Base-by-base conservation (phyloP, 2,113 vertebrate genomes). In the Callipepla squamata region DNA sequence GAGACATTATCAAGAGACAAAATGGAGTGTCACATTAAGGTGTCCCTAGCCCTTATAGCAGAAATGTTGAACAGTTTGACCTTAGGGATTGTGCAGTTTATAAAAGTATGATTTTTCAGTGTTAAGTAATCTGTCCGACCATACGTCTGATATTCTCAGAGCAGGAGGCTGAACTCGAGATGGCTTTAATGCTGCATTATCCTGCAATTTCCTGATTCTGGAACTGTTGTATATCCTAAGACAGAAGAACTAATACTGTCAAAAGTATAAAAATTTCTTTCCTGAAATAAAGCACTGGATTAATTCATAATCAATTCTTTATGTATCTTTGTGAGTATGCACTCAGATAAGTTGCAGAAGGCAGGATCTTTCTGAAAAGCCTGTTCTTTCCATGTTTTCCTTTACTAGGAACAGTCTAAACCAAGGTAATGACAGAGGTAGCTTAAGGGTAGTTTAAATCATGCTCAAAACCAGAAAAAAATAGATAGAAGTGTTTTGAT, bases 391-490 rank as follows among this genome's bases (percentile, higher is more conserved):
- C 32, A 28, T 53, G 26, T 20, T 69, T 94, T 85, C 12, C 23
- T 59, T 82, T 38, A 70, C 3, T 67, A 20, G 26, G 34, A 88
- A 38, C 42, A 47, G 12, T 74, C 34, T 80, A 90, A 67, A 75
- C 9, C 26, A 65, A 74, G 28, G 22, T 0, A 0, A 50, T 22
- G 9, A 47, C 77, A 48, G 8, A 73, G 15, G 44, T 65, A 55
- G 13, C 72, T 91, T 75, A 53, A 57, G 65, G 42, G 79, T 74
- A 73, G 66, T 86, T 85, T 84, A 89, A 92, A 25, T 66, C 42
- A 67, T 92, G 20, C 15, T 32, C 77, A 61, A 87, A 95, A 51
- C 42, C 51, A 51, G 9, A 40, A 77, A 82, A 95, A 55, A 62
- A 26, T 42, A 59, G 50, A 82, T 45, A 91, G 45, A 28, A 55